Evolutionary conservation across 2,797 vertebrate species (phyloP), one percentile per base, ranked within the genome.

Genomic region (Odontamblyopus lacepedii): DNA sequence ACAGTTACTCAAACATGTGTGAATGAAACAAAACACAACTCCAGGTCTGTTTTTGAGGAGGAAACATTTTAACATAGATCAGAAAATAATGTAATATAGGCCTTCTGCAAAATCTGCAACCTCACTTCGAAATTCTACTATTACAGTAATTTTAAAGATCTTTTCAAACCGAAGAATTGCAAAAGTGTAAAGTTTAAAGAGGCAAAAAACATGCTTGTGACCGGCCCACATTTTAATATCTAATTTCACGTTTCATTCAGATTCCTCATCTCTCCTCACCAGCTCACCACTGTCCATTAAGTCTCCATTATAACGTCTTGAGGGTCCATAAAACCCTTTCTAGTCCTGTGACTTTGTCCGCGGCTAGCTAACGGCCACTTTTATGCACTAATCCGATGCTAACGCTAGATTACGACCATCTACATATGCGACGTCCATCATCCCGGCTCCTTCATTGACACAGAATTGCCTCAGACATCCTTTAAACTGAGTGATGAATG

Each of bases 401-500:
- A 18, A 23, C 27, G 44, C 29, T 29, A 35, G 75, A 86, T 76
- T 65, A 83, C 85, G 53, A 51, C 44, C 19, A 7, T 38, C 61
- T 56, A 12, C 44, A 59, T 51, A 51, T 32, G 1, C 56, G 48
- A 15, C 32, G 74, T 83, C 69, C 74, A 51, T 83, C 75, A 77
- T 73, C 64, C 53, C 56, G 2, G 3, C 29, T 48, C 48, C n/a
- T 50, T 70, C 70, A 55, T 26, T 71, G 78, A 73, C 79, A 82
- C 67, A 74, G 71, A 38, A 72, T 75, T 77, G 78, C 79, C 81
- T 82, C 30, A 67, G 81, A 85, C 63, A 70, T 18, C 65, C 32
- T 0, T 15, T 35, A 57, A n/a, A 57, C 27, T 13, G 7, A 30
- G 50, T 86, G 86, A 91, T 83, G 81, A 80, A 91, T 85, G 84